Evolutionary conservation across 2,113 vertebrate species (phyloP).

Genomic region (Dissostichus mawsoni): DNA sequence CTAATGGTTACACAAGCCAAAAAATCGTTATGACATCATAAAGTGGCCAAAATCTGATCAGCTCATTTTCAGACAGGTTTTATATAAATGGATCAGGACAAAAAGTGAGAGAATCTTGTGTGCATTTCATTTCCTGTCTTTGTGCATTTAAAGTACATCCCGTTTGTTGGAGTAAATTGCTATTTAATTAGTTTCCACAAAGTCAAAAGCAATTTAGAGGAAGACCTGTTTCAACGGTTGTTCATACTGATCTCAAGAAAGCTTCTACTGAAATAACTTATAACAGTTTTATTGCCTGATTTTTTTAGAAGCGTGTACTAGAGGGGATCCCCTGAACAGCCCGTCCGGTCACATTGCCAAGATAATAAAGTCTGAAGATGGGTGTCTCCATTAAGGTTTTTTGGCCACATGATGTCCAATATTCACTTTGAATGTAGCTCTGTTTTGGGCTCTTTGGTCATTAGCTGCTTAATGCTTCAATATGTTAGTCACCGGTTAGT

Average conservation of each 20-base stretch:
- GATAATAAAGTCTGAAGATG: background rate
- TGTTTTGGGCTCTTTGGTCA: background rate
- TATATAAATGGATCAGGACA: too few relatives aligned
- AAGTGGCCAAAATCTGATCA: too few relatives aligned
- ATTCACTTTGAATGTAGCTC: background rate
- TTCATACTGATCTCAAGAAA: constrained; percentile 1
- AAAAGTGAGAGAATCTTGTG: too few relatives aligned
- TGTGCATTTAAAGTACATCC: background rate
- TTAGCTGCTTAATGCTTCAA: background rate
- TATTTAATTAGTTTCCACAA: background rate
- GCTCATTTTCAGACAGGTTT: too few relatives aligned
- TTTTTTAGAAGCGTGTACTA: background rate
- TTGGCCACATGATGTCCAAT: background rate
- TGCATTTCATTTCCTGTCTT: background rate
- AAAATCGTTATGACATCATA: too few relatives aligned
- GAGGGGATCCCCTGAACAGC: background rate
- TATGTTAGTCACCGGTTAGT: too few relatives aligned
- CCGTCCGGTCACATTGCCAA: too few relatives aligned
- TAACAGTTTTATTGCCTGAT: background rate
- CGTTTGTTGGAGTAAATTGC: background rate
- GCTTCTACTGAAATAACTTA: background rate
- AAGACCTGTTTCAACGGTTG: background rate
- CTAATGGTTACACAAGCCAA: too few relatives aligned
- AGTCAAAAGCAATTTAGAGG: background rate
- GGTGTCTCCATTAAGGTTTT: background rate